Evolutionary conservation across 2,113 vertebrate species (phyloP).

Genomic region (Equus quagga): DNA sequence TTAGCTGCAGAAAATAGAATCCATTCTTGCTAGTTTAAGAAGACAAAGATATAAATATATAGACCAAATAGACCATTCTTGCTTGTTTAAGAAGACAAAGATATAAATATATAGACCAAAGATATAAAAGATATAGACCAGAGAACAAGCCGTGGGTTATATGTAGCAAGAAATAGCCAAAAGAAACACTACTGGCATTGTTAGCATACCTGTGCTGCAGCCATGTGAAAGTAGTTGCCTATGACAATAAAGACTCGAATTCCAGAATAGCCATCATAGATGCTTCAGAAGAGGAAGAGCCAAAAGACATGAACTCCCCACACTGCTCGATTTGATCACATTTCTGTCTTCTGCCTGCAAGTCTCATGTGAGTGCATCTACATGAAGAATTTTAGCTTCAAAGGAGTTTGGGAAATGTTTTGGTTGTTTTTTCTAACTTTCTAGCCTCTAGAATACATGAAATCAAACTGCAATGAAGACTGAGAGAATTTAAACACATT

Average conservation of each 20-base stretch:
- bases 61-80: background rate
- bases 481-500: constrained; percentile 57
- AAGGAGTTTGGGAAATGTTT: background rate
- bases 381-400: background rate
- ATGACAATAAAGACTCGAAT: background rate
- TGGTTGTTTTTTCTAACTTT: background rate
- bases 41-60: background rate
- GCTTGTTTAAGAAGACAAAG: background rate
- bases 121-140: background rate
- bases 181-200: background rate
- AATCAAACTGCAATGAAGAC: background rate
- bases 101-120: no score
- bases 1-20: background rate
- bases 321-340: background rate
- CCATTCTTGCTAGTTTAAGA: background rate
- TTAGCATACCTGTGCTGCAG: background rate
- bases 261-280: background rate
- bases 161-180: background rate
- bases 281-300: background rate
- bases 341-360: background rate
- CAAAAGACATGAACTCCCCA: background rate
- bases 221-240: background rate
- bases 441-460: background rate
- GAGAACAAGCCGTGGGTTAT: background rate
- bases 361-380: background rate